Percentiles rank a stretch among this genome's conserved stretches.
Conservation (phyloP, 1,140 invertebrate genomes). For the Lineus longissimus region DNA sequence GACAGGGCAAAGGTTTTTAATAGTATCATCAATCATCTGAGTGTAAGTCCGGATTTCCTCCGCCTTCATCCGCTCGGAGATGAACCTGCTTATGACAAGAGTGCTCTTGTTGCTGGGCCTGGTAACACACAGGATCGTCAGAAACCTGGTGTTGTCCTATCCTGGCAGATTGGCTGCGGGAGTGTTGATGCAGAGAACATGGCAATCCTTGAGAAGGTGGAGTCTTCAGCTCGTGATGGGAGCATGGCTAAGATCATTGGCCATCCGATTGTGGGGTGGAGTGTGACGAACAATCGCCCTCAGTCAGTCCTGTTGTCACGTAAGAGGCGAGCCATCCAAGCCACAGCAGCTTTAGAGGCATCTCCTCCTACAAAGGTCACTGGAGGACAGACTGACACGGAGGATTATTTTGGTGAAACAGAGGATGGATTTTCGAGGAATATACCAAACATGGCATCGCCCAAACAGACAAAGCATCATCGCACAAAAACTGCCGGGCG, state of each 20-base stretch:
- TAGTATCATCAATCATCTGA: slow-evolving; percentile 34
- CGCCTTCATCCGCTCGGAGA: slow-evolving; percentile 49
- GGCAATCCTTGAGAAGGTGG: slow-evolving; percentile 61
- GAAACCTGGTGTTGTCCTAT: slow-evolving; percentile 56
- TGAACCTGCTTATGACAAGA: slow-evolving; percentile 45
- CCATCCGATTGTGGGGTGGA: slow-evolving; percentile 65
- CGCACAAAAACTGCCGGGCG: slow-evolving; percentile 2
- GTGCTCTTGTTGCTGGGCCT: slow-evolving; percentile 60
- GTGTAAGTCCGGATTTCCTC: slow-evolving; percentile 51
- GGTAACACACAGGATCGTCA: slow-evolving; percentile 58
- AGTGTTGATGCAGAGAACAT: slow-evolving; percentile 60
- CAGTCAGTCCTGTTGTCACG: slow-evolving; percentile 32
- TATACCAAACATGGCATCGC: background rate
- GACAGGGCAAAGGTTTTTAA: slow-evolving; percentile 34
- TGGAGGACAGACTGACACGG: slow-evolving; percentile 14
- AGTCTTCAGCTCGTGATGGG: slow-evolving; percentile 62
- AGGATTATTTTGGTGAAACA: too few relatives aligned
- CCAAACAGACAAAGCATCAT: background rate
- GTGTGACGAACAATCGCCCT: slow-evolving; percentile 57
- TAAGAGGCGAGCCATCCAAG: slow-evolving; percentile 25
- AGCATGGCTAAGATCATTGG: slow-evolving; percentile 61
- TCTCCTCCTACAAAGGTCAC: slow-evolving; percentile 30
- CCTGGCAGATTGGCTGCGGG: slow-evolving; percentile 68
- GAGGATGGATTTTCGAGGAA: too few relatives aligned
- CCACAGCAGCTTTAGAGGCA: slow-evolving; percentile 20